phyloP scores from a whole-genome alignment of 1,140 invertebrate species.

The Pissodes strobi region DNA sequence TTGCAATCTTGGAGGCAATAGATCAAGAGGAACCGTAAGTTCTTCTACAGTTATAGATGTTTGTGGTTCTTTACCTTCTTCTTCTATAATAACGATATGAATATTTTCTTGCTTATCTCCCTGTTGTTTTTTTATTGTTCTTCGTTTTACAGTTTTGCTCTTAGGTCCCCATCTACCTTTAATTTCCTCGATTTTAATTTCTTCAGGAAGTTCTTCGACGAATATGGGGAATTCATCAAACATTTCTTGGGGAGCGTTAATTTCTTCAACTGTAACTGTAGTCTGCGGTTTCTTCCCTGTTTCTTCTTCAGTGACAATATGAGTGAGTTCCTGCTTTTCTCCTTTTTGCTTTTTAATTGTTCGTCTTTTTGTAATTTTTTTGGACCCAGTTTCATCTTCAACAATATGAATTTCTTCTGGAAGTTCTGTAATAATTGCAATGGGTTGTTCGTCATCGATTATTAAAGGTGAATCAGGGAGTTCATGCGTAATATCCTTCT shows the following conservation, averaged over 20 bases:
- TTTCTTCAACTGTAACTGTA: slow-evolving; percentile 44
- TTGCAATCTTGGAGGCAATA: slow-evolving; percentile 20
- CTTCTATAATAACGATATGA: slow-evolving; percentile 49
- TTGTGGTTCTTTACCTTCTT: slow-evolving; percentile 53
- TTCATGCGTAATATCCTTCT: slow-evolving; percentile 28
- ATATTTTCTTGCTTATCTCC: slow-evolving; percentile 46
- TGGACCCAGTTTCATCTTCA: slow-evolving; percentile 46
- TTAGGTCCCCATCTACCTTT: slow-evolving; percentile 44
- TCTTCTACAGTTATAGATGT: slow-evolving; percentile 52
- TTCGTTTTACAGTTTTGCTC: slow-evolving; percentile 54
- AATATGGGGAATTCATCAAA: slow-evolving; percentile 47
- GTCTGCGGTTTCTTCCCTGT: slow-evolving; percentile 51
- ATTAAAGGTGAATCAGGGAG: slow-evolving; percentile 48
- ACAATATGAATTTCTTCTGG: slow-evolving; percentile 46
- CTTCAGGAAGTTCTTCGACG: slow-evolving; percentile 51
- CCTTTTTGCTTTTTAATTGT: slow-evolving; percentile 52
- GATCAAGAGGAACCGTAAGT: slow-evolving; percentile 45
- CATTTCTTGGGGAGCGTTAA: slow-evolving; percentile 38
- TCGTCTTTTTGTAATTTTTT: slow-evolving; percentile 54
- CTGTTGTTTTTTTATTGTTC: slow-evolving; percentile 51
- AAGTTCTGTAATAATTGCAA: slow-evolving; percentile 43
- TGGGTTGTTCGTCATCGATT: slow-evolving; percentile 41
- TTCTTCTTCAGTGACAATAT: slow-evolving; percentile 56
- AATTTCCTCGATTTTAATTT: slow-evolving; percentile 49
- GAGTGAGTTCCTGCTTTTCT: slow-evolving; percentile 51